Percentiles rank a stretch among this genome's conserved stretches.
These are phyloP conservation scores for Leptinotarsa haldemani DNA, from an alignment of 2,888 invertebrate genomes.

Conservation along the genomic window DNA sequence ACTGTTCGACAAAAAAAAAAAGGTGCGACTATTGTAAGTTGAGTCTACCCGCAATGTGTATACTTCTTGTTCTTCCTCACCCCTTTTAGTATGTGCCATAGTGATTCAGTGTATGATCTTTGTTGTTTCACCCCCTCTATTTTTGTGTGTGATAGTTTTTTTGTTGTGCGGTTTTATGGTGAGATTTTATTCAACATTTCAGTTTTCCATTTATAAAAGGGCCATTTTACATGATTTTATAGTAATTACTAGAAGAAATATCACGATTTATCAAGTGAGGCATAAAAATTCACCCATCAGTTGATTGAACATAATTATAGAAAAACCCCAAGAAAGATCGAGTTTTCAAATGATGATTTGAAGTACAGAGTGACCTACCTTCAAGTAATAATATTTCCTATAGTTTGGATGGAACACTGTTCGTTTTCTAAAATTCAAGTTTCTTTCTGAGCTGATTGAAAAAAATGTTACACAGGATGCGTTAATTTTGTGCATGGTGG, in stretches of 20 bases:
- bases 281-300: too few species aligned
- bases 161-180: slow-evolving; percentile 5
- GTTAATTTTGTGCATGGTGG: too few species aligned
- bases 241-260: background rate
- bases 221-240: too few species aligned
- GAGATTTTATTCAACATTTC: slow-evolving; percentile 6
- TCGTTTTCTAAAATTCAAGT: too few species aligned
- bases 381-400: too few species aligned
- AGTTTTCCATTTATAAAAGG: background rate
- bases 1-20: slow-evolving; percentile 24
- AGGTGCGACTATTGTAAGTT: slow-evolving; percentile 35
- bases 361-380: too few species aligned
- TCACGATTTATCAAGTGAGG: background rate
- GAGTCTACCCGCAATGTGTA: slow-evolving; percentile 18
- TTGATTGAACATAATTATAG: background rate
- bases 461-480: too few species aligned
- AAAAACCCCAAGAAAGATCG: background rate
- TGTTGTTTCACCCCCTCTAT: slow-evolving; percentile 1
- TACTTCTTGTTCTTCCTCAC: slow-evolving; percentile 3
- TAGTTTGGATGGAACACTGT: too few species aligned
- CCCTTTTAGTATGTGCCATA: slow-evolving; percentile 7
- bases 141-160: slow-evolving; percentile 6
- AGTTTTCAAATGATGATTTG: too few species aligned
- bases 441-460: too few species aligned
- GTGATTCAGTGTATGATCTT: slow-evolving; percentile 16